These are phyloP conservation scores for Euleptes europaea DNA, from an alignment of 2,113 vertebrate species.

Conservation along the genomic window DNA sequence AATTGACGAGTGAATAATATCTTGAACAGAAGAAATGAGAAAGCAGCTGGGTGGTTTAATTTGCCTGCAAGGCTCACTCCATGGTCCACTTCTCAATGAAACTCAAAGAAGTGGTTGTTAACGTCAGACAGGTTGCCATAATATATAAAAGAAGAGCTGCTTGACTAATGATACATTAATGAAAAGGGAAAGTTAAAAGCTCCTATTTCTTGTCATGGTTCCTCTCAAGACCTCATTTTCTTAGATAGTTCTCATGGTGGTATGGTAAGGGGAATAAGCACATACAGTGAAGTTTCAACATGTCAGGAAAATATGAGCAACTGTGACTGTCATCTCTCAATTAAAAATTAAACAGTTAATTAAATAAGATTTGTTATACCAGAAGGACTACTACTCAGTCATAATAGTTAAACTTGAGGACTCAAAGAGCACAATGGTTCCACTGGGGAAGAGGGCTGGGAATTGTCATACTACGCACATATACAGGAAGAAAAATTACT, in stretches of 20 bases:
- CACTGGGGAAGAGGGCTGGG: not conserved
- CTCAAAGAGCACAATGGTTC: not conserved
- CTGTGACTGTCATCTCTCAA: constrained; percentile 39
- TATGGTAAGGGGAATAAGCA: not conserved
- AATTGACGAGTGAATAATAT: not conserved
- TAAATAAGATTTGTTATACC: constrained; percentile 28
- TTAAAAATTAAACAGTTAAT: constrained; percentile 21
- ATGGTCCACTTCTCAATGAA: constrained; percentile 29
- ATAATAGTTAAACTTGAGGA: not conserved
- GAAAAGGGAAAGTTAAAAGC: not conserved
- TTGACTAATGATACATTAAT: not conserved
- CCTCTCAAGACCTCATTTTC: not conserved
- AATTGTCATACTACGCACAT: not conserved
- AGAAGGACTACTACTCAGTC: not conserved
- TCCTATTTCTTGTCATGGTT: not conserved
- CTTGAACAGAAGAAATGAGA: not conserved
- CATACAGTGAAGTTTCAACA: not conserved
- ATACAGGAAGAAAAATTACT: not conserved
- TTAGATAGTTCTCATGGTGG: not conserved
- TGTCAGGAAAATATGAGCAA: constrained; percentile 32
- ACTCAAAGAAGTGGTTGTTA: constrained; percentile 29
- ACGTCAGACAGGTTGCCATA: not conserved
- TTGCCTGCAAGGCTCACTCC: constrained; percentile 35
- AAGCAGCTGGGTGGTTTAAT: constrained; percentile 37
- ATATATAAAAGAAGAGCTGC: not conserved